Conservation (phyloP, 92 coral and sea anemone species). For the Actinostola sp. region DNA sequence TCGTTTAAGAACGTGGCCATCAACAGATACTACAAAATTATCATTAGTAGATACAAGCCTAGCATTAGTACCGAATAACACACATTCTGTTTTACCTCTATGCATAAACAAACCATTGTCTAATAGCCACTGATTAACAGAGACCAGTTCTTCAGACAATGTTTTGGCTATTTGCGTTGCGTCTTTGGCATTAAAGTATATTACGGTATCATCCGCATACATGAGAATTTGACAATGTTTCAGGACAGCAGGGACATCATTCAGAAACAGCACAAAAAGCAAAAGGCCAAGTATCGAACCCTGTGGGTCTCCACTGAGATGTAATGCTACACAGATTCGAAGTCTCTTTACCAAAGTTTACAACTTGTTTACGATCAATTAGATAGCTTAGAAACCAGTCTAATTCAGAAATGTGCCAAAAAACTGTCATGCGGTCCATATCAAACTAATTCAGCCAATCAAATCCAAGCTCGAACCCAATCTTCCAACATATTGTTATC, state of each 20-base stretch:
- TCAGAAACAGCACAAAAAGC: constrained; percentile 23
- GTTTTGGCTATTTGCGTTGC: neutral
- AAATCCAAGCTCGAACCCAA: too few relatives aligned
- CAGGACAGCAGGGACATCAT: constrained; percentile 5
- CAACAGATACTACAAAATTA: constrained; percentile 19
- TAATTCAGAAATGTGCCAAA: too few relatives aligned
- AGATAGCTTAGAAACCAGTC: too few relatives aligned
- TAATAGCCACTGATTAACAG: neutral
- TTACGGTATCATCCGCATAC: constrained; percentile 21
- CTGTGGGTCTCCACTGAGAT: constrained; percentile 10
- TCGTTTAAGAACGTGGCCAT: constrained; percentile 24
- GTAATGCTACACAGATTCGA: too few relatives aligned
- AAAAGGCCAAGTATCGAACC: constrained; percentile 38
- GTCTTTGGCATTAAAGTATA: neutral
- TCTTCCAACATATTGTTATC: too few relatives aligned
- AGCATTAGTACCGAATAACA: constrained; percentile 36
- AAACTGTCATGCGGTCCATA: too few relatives aligned
- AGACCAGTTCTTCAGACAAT: neutral
- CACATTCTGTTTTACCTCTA: constrained; percentile 15
- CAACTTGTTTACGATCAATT: too few relatives aligned
- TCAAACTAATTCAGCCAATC: too few relatives aligned
- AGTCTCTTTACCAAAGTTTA: too few relatives aligned
- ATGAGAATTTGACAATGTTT: neutral
- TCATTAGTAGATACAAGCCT: constrained; percentile 18
- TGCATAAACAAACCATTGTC: constrained; percentile 1